Conservation (phyloP, 1,140 invertebrate genomes). For the Caenorhabditis tropicalis region DNA sequence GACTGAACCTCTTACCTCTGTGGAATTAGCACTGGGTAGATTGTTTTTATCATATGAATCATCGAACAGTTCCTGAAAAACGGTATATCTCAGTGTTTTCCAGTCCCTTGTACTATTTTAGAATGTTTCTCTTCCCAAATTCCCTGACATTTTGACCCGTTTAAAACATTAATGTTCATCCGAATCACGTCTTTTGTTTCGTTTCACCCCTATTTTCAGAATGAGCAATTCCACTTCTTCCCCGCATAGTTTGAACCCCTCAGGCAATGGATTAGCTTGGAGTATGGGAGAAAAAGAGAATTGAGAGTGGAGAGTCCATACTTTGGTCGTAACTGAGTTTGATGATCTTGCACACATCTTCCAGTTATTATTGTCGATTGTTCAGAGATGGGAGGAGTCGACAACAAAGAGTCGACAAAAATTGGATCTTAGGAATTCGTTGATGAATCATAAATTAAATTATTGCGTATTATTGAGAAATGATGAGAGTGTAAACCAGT, state of each 20-base stretch:
- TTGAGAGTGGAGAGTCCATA: neutral
- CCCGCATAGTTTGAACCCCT: neutral
- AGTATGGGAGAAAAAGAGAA: neutral
- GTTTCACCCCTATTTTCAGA: neutral
- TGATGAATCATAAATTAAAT: neutral
- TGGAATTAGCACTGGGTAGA: constrained; percentile 67
- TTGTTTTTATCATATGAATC: constrained; percentile 71
- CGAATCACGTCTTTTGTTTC: neutral
- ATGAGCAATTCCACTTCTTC: neutral
- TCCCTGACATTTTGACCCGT: neutral
- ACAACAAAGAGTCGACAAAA: neutral
- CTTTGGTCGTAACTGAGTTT: constrained; percentile 17
- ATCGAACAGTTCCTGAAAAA: constrained; percentile 65
- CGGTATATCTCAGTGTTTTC: neutral
- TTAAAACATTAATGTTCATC: neutral
- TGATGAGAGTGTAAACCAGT: neutral
- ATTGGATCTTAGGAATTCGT: neutral
- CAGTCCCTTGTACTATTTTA: neutral
- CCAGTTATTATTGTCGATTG: constrained; percentile 5
- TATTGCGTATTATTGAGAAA: neutral
- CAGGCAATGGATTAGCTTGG: constrained; percentile 22
- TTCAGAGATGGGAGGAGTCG: neutral
- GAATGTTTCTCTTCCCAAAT: neutral
- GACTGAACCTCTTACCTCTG: constrained; percentile 18
- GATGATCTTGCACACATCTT: neutral